Conservation (phyloP, 2,113 vertebrate species). For the Canis aureus region DNA sequence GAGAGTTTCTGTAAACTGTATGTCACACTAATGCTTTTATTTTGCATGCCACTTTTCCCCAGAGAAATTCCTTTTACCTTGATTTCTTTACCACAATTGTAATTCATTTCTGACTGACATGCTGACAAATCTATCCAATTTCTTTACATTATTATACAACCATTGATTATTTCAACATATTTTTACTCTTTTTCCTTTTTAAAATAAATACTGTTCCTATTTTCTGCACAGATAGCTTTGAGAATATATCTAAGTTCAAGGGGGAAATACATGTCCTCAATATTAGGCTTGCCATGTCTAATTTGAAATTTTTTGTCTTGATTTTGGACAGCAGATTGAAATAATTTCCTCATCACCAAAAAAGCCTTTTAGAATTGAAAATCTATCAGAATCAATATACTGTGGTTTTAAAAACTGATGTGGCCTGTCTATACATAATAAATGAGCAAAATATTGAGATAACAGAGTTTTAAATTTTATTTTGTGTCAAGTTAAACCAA, state of each 20-base stretch:
- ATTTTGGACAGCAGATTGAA: constrained; percentile 56
- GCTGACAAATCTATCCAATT: constrained; percentile 70
- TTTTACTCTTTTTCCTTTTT: constrained; percentile 63
- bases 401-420: constrained; percentile 45
- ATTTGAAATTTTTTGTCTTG: constrained; percentile 64
- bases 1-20: constrained; percentile 73
- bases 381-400: constrained; percentile 52
- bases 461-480: constrained; percentile 56
- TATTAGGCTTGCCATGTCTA: constrained; percentile 55
- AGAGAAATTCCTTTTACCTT: constrained; percentile 77
- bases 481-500: constrained; percentile 63
- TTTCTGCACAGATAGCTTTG: constrained; percentile 45
- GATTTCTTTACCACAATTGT: constrained; percentile 64
- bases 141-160: constrained; percentile 67
- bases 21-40: constrained; percentile 77
- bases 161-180: constrained; percentile 79
- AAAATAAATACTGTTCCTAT: constrained; percentile 60
- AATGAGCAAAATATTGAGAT: constrained; percentile 54
- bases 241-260: constrained; percentile 62
- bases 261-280: background rate
- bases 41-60: constrained; percentile 70
- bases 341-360: constrained; percentile 61
- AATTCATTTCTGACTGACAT: constrained; percentile 77
- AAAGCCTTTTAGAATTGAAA: constrained; percentile 62
- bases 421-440: constrained; percentile 36